Evolutionary conservation across 2,797 vertebrate species (phyloP).

Genomic region (Linurgus olivaceus): DNA sequence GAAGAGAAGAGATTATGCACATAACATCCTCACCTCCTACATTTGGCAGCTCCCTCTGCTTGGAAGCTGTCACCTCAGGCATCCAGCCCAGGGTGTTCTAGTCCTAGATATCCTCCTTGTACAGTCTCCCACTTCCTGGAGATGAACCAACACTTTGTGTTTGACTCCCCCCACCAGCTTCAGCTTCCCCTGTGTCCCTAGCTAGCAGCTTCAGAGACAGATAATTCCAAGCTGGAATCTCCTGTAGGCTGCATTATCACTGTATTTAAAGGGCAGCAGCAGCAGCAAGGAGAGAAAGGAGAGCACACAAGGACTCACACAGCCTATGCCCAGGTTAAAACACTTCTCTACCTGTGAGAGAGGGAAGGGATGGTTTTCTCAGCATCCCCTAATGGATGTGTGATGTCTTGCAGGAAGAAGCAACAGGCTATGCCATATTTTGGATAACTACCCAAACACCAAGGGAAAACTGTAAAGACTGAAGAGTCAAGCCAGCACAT

Average conservation of each 20-base stretch:
- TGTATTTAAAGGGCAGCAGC: background rate
- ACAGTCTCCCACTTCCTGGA: slow-evolving; percentile 62
- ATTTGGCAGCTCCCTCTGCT: slow-evolving; percentile 62
- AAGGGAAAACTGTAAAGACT: background rate
- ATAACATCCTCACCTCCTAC: slow-evolving; percentile 69
- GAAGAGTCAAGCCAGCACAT: background rate
- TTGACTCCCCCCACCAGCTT: slow-evolving; percentile 45
- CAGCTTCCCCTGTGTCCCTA: slow-evolving; percentile 10
- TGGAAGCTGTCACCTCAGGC: slow-evolving; percentile 63
- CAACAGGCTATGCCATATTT: background rate
- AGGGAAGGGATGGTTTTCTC: background rate
- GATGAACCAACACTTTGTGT: slow-evolving; percentile 50
- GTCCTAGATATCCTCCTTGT: slow-evolving; percentile 61
- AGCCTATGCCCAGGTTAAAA: background rate
- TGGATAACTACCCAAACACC: background rate
- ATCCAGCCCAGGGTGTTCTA: slow-evolving; percentile 67
- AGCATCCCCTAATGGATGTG: background rate
- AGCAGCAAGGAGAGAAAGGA: background rate
- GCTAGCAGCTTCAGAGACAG: background rate
- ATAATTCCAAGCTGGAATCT: background rate
- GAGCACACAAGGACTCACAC: background rate
- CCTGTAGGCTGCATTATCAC: background rate
- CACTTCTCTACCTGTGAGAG: background rate
- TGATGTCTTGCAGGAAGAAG: background rate
- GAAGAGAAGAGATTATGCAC: slow-evolving; percentile 64